Percentiles rank a stretch among this genome's conserved stretches.
Conservation (phyloP, 2,797 vertebrate species). For the Epinephelus coioides region DNA sequence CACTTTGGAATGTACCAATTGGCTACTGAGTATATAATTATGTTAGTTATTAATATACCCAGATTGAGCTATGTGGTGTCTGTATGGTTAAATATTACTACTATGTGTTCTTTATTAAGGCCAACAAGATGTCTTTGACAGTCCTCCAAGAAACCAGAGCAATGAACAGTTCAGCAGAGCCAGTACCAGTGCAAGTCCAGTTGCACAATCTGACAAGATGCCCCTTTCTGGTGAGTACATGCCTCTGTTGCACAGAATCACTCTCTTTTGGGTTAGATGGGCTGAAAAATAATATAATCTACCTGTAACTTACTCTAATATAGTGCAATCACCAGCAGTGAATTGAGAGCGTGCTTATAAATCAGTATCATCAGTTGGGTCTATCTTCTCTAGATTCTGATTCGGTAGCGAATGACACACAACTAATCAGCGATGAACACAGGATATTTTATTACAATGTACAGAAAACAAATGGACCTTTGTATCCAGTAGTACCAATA, state of each 20-base stretch:
- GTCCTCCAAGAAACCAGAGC: slow-evolving; percentile 21
- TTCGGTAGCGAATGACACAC: no score
- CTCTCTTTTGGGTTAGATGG: not conserved
- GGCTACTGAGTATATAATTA: slow-evolving; percentile 9
- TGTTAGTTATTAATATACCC: slow-evolving; percentile 8
- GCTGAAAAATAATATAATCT: not conserved
- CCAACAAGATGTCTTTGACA: slow-evolving; percentile 15
- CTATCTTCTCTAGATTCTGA: no score
- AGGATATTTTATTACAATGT: no score
- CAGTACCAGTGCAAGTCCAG: slow-evolving; percentile 19
- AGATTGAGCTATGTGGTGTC: not conserved
- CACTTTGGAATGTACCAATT: not conserved
- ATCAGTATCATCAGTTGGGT: no score
- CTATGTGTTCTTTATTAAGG: slow-evolving; percentile 25
- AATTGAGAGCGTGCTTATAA: slow-evolving; percentile 2
- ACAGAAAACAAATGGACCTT: no score
- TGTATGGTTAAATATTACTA: slow-evolving; percentile 16
- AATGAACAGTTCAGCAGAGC: slow-evolving; percentile 2
- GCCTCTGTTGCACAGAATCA: not conserved
- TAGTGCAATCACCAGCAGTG: slow-evolving; percentile 14
- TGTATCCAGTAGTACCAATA: no score
- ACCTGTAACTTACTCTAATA: not conserved
- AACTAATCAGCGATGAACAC: no score
- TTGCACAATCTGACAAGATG: not conserved
- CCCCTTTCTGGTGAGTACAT: not conserved